phyloP scores from a whole-genome alignment of 1,140 invertebrate species.

The Drosophila carrolli region DNA sequence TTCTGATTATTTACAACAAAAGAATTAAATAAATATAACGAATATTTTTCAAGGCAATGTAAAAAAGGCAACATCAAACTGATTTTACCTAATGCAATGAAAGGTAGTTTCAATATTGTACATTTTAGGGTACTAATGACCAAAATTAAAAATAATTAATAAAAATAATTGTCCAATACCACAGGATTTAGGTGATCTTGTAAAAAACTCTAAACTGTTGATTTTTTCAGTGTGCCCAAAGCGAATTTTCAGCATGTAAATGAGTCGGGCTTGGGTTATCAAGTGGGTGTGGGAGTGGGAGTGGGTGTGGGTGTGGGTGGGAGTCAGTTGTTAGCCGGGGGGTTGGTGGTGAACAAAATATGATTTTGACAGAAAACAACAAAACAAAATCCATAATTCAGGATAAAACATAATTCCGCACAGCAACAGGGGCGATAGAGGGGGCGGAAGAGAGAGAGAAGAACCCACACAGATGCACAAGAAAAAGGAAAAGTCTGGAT shows the following conservation, averaged over 20 bases:
- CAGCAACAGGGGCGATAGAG: conserved; percentile 43
- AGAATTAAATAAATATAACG: too few species aligned
- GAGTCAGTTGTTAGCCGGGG: conserved; percentile 15
- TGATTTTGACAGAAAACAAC: conserved; percentile 85
- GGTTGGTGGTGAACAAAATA: conserved; percentile 67
- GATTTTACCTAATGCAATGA: too few species aligned
- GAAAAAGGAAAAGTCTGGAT: conserved; percentile 58
- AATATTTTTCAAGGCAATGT: too few species aligned
- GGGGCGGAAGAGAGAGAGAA: background rate
- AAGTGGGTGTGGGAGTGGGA: conserved; percentile 12
- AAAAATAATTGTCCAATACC: background rate
- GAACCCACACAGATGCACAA: conserved; percentile 68
- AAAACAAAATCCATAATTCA: conserved; percentile 85
- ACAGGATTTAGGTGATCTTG: too few species aligned
- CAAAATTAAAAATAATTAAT: background rate
- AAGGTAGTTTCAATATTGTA: too few species aligned
- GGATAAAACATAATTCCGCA: conserved; percentile 84
- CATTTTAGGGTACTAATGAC: background rate
- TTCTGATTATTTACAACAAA: too few species aligned
- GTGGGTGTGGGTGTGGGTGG: conserved; percentile 17
- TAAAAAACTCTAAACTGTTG: background rate
- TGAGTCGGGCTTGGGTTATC: conserved; percentile 64
- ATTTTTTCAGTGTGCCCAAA: conserved; percentile 31
- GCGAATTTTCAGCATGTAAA: conserved; percentile 72
- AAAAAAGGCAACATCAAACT: too few species aligned